phyloP scores from a whole-genome alignment of 2,888 invertebrate species.

The Microctonus hyperodae region DNA sequence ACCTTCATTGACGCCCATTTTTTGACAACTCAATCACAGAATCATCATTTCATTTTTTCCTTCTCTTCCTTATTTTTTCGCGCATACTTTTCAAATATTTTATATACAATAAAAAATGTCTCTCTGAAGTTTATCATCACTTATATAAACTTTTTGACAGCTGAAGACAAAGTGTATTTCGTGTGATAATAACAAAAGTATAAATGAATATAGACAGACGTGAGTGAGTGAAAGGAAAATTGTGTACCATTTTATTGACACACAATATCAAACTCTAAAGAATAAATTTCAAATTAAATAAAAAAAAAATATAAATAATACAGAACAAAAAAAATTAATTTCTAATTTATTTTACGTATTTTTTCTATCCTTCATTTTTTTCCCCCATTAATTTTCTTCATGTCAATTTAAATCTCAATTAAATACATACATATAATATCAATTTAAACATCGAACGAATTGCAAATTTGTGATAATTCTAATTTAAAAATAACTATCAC shows the following conservation, averaged over 20 bases:
- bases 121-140: not conserved
- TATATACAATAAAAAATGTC: not conserved
- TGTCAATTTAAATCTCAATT: constrained; percentile 11
- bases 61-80: not conserved
- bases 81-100: not conserved
- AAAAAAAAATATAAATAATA: not conserved
- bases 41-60: constrained; percentile 1
- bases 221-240: not conserved
- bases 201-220: not conserved
- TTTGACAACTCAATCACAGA: constrained; percentile 21
- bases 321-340: not conserved
- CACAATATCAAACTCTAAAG: not conserved
- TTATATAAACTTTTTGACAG: not conserved
- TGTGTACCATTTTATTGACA: not conserved
- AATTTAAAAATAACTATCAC: not conserved
- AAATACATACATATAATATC: no score
- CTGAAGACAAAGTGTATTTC: not conserved
- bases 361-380: no score
- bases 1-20: not conserved
- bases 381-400: not conserved
- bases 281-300: not conserved
- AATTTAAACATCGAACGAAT: constrained; percentile 12
- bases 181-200: not conserved
- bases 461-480: constrained; percentile 16
- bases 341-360: no score